phyloP scores from a whole-genome alignment of 2,888 invertebrate species.

The Sarcophaga variegata region DNA sequence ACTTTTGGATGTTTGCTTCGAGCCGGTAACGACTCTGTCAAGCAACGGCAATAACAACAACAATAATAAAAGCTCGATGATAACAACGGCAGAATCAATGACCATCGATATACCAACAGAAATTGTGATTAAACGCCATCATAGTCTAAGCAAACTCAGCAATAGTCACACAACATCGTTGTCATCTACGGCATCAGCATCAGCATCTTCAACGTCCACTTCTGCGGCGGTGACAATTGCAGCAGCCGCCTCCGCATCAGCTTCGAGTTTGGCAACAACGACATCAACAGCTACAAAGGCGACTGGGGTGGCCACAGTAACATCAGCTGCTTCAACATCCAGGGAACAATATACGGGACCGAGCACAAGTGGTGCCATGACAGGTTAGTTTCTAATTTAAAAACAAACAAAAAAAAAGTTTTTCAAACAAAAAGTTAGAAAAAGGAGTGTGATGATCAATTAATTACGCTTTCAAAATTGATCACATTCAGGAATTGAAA shows the following conservation, averaged over 20 bases:
- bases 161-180: slow-evolving; percentile 44
- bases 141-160: slow-evolving; percentile 46
- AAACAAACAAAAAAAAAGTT: background rate
- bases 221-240: slow-evolving; percentile 49
- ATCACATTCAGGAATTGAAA: no score
- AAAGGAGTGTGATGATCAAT: no score
- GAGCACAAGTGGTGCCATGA: slow-evolving; percentile 78
- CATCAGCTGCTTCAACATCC: slow-evolving; percentile 70
- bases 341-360: slow-evolving; percentile 67
- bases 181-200: slow-evolving; percentile 59
- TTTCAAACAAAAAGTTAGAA: no score
- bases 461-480: no score
- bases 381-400: slow-evolving; percentile 73
- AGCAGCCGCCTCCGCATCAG: background rate
- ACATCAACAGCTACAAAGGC: slow-evolving; percentile 31
- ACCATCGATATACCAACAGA: slow-evolving; percentile 72
- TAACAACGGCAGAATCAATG: slow-evolving; percentile 71
- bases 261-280: slow-evolving; percentile 53
- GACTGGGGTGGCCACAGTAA: slow-evolving; percentile 63
- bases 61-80: slow-evolving; percentile 61
- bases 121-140: slow-evolving; percentile 70
- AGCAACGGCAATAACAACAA: slow-evolving; percentile 34
- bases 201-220: slow-evolving; percentile 54
- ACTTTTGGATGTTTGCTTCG: slow-evolving; percentile 77
- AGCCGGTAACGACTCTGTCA: slow-evolving; percentile 67